Evolutionary conservation across 2,888 invertebrate species (phyloP).

Genomic region (Ecdyonurus torrentis): DNA sequence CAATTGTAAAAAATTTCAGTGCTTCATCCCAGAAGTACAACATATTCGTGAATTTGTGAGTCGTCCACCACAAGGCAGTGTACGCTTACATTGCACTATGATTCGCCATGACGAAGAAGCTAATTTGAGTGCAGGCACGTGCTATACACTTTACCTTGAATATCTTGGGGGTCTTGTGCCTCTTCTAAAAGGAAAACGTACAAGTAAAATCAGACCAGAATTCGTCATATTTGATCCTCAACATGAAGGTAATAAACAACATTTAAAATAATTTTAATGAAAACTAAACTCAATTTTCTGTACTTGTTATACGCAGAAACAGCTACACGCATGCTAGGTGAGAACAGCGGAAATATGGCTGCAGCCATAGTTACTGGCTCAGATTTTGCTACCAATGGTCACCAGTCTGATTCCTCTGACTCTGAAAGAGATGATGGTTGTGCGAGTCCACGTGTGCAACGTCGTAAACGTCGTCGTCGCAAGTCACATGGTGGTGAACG

Average conservation of each 20-base stretch:
- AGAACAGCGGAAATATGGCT: not conserved
- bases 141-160: constrained; percentile 81
- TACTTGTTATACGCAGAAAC: no score
- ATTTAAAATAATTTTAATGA: not conserved
- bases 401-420: constrained; percentile 43
- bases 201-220: constrained; percentile 93
- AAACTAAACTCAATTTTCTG: no score
- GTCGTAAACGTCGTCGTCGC: constrained; percentile 38
- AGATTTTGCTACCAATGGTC: constrained; percentile 18
- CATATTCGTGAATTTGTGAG: constrained; percentile 86
- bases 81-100: constrained; percentile 94
- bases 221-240: constrained; percentile 95
- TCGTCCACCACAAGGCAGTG: constrained; percentile 66
- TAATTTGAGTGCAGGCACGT: constrained; percentile 45
- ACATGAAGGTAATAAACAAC: constrained; percentile 39
- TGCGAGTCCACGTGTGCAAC: constrained; percentile 65
- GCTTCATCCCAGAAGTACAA: constrained; percentile 81
- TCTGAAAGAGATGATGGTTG: constrained; percentile 53
- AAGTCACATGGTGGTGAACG: constrained; percentile 13
- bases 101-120: constrained; percentile 79
- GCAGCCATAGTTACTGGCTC: not conserved
- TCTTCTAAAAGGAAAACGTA: constrained; percentile 83
- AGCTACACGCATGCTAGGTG: not conserved
- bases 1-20: constrained; percentile 35
- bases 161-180: constrained; percentile 94